Evolutionary conservation across 2,113 vertebrate species (phyloP).

Genomic region (Coturnix japonica): DNA sequence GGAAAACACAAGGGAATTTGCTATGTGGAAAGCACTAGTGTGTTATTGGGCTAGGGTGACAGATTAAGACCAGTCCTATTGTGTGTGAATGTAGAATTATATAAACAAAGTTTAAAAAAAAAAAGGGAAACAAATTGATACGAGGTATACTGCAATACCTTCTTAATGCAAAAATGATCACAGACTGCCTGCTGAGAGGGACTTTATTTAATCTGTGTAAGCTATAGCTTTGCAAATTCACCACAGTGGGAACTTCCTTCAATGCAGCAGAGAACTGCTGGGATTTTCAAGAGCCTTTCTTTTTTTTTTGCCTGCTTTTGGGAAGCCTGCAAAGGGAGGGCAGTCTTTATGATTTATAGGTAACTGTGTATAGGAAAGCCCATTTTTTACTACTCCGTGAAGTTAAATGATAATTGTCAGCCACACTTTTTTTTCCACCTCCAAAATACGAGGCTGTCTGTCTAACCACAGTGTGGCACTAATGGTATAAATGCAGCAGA

Average conservation of each 20-base stretch:
- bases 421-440: background rate
- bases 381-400: background rate
- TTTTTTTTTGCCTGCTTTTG: background rate
- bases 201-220: background rate
- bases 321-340: background rate
- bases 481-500: conserved; percentile 58
- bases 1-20: background rate
- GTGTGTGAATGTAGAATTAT: background rate
- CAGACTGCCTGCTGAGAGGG: background rate
- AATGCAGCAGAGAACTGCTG: background rate
- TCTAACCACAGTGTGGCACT: conserved; percentile 70
- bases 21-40: background rate
- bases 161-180: background rate
- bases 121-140: background rate
- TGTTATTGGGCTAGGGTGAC: background rate
- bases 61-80: background rate
- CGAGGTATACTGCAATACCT: background rate
- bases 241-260: background rate
- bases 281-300: background rate
- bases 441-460: conserved; percentile 15
- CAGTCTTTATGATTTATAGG: conserved; percentile 14
- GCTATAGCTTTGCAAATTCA: background rate
- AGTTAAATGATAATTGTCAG: conserved; percentile 17
- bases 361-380: background rate
- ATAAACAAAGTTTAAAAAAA: background rate